Conservation (phyloP, 2,797 vertebrate genomes). For the Sciurus carolinensis region DNA sequence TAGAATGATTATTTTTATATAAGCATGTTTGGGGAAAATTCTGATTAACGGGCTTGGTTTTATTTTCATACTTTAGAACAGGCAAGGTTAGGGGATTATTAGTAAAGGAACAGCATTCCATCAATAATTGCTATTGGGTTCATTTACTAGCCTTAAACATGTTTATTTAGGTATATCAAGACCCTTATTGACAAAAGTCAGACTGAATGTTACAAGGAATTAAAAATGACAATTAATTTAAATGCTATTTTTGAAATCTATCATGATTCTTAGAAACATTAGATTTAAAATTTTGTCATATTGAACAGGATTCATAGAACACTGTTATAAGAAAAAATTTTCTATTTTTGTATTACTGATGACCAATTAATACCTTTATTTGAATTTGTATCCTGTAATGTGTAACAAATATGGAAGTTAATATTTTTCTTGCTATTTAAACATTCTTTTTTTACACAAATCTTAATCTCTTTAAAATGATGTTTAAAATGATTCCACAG, state of each 20-base stretch:
- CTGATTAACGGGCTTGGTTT: background rate
- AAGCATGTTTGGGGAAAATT: background rate
- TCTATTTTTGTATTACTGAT: background rate
- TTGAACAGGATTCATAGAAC: background rate
- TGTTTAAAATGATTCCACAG: background rate
- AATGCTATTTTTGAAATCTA: background rate
- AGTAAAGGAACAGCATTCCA: background rate
- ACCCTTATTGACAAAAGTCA: background rate
- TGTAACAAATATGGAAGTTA: background rate
- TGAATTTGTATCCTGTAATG: background rate
- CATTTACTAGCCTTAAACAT: background rate
- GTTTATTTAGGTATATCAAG: background rate
- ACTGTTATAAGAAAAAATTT: background rate
- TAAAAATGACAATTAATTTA: constrained; percentile 44
- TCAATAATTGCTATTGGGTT: background rate
- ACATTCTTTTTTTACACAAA: background rate
- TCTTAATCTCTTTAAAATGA: background rate
- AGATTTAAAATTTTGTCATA: background rate
- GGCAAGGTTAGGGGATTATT: background rate
- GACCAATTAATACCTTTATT: background rate
- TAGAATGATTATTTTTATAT: background rate
- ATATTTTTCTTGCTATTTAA: background rate
- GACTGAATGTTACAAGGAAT: background rate
- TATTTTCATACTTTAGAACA: background rate
- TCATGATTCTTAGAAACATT: background rate